Evolutionary conservation across 2,797 vertebrate genomes (phyloP).

Genomic region (Urophycis tenuis): DNA sequence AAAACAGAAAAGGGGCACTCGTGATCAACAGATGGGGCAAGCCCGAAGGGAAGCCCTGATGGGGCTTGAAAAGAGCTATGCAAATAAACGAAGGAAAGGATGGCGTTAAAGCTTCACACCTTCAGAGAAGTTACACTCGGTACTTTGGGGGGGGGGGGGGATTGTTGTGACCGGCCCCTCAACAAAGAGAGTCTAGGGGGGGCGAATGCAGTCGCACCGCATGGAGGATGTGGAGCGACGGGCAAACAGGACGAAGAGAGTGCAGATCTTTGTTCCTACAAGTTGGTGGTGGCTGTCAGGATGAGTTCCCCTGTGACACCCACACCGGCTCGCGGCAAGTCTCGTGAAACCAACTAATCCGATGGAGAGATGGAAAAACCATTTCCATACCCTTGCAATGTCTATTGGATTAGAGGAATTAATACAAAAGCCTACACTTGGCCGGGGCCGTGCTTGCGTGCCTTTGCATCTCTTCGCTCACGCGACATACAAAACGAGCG

Average conservation of each 20-base stretch:
- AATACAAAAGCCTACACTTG: neutral
- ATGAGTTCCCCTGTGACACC: too few relatives aligned
- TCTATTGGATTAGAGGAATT: neutral
- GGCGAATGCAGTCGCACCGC: neutral
- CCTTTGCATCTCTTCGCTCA: neutral
- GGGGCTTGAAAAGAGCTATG: neutral
- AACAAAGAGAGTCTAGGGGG: neutral
- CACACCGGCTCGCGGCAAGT: too few relatives aligned
- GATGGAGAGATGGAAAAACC: neutral
- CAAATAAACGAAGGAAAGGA: constrained; percentile 23
- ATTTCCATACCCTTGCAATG: neutral
- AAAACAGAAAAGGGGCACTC: neutral
- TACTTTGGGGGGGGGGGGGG: neutral
- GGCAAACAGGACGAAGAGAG: neutral
- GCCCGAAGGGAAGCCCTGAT: neutral
- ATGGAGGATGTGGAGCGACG: neutral
- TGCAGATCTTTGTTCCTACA: too few relatives aligned
- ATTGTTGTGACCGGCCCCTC: neutral
- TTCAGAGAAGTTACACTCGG: neutral
- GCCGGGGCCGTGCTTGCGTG: neutral
- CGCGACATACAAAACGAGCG: constrained; percentile 6
- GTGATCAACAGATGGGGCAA: neutral
- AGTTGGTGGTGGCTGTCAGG: too few relatives aligned
- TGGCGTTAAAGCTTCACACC: neutral
- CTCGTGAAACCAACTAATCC: too few relatives aligned